Evolutionary conservation across 1,140 invertebrate genomes (phyloP), one percentile per base, ranked within the genome.

Genomic region (Trichonephila inaurata): DNA sequence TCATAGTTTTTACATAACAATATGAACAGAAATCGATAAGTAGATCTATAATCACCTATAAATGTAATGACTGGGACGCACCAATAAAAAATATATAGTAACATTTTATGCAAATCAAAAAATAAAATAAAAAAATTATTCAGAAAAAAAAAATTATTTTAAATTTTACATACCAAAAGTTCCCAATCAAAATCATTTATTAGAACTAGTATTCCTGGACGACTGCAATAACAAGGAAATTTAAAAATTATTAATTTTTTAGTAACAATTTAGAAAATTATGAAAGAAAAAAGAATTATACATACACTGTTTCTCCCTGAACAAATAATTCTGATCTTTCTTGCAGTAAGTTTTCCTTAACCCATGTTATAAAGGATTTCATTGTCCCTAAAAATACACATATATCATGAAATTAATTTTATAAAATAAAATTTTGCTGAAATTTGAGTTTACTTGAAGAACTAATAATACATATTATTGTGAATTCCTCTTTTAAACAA

Each of bases 161-260:
- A 83, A 83, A 83, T 58, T 58, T 51, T 51, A 58, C 58, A 96
- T 96, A 98, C 97, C 95, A 97, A 95, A 44, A 99, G 96, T 96
- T 99, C 98, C 98, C 98, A 99, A 95, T 99, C 98, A 1, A 97
- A 96, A 95, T 99, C 98, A 95, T 99, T 99, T 12, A 99, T 97
- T 5, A 99, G 96, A 6, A 99, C 98, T 62, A 99, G 96, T 95
- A 99, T 99, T 64, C 98, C 98, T 12, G 98, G 98, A 91, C 98
- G 96, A 40, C 98, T 98, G 89, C 95, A 97, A 94, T 96, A 51
- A 69, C 60, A 58, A n/a, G 16, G 14, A 51, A 60, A 19, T 21
- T 21, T 85, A 10, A 60, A 61, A 61, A 6, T 58, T 21, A 60
- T 87, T 85, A 60, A 51, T 51, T 51, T 7, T 51, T 51, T 51